These are phyloP conservation scores for Drosophila acutilabella DNA, from an alignment of 2,888 invertebrate genomes.

Conservation along the genomic window DNA sequence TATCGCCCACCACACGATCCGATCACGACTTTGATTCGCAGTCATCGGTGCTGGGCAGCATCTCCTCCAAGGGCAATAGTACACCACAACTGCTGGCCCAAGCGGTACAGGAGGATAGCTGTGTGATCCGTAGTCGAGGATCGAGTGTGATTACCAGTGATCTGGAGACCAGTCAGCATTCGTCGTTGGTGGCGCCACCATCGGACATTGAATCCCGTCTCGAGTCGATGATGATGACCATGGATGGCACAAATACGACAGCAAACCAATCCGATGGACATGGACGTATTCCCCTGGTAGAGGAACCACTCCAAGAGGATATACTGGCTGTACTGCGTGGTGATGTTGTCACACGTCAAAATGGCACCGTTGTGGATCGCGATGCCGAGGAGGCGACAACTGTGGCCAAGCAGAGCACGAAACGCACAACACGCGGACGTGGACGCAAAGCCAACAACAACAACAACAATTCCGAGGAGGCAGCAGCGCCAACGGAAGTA, in stretches of 20 bases:
- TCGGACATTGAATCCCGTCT: conserved; percentile 84
- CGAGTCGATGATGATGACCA: conserved; percentile 84
- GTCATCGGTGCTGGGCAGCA: conserved; percentile 85
- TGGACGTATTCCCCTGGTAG: conserved; percentile 42
- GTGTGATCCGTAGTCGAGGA: conserved; percentile 84
- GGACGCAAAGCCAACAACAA: conserved; percentile 47
- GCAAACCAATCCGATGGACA: conserved; percentile 10
- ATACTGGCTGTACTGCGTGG: conserved; percentile 83
- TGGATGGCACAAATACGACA: conserved; percentile 53
- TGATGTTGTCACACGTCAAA: conserved; percentile 59
- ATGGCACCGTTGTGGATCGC: conserved; percentile 33
- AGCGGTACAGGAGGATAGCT: conserved; percentile 83
- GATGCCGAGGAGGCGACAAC: conserved; percentile 19
- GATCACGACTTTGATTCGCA: conserved; percentile 85
- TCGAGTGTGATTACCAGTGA: conserved; percentile 85
- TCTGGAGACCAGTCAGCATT: conserved; percentile 85
- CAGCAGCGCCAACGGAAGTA: neutral
- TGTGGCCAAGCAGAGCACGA: conserved; percentile 42
- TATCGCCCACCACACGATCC: conserved; percentile 86
- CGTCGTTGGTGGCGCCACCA: conserved; percentile 84
- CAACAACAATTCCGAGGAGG: conserved; percentile 8
- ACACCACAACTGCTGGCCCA: conserved; percentile 82
- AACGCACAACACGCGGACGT: conserved; percentile 74
- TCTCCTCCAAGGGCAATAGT: conserved; percentile 84
- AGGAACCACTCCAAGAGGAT: conserved; percentile 62